These are phyloP conservation scores for Acipenser oxyrinchus DNA, from an alignment of 2,797 vertebrate genomes.

Conservation along the genomic window DNA sequence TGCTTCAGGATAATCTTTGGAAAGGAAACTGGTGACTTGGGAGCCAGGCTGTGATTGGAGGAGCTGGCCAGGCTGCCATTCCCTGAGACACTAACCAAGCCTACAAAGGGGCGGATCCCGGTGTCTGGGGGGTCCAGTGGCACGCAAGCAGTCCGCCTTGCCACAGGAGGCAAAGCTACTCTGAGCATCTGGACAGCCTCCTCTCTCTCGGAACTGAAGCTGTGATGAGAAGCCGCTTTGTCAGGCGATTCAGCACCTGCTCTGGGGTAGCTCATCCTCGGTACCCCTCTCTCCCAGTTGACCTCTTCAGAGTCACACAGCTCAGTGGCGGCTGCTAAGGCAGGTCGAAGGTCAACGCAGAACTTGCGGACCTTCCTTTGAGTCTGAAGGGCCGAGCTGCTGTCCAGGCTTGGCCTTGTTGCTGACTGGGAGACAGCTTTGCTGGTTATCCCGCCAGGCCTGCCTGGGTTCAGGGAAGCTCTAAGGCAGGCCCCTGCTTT, in stretches of 20 bases:
- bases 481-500: too few species aligned
- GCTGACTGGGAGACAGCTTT: too few species aligned
- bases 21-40: background rate
- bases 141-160: background rate
- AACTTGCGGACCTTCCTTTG: conserved; percentile 28
- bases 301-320: conserved; percentile 17
- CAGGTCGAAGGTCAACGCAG: conserved; percentile 40
- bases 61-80: conserved; percentile 3
- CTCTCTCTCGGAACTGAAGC: background rate
- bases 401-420: too few species aligned
- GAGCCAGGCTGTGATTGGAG: background rate
- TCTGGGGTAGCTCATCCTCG: background rate
- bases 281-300: background rate
- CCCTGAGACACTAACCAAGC: conserved; percentile 16
- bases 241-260: background rate
- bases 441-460: too few species aligned
- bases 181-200: background rate
- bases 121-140: background rate
- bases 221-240: background rate
- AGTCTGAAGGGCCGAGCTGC: background rate
- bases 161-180: conserved; percentile 21
- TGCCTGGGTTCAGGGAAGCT: too few species aligned
- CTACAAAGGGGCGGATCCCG: conserved; percentile 15
- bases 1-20: conserved; percentile 7
- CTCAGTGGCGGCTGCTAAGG: conserved; percentile 39